Evolutionary conservation across 2,888 invertebrate genomes (phyloP), one percentile per base, ranked within the genome.

Genomic region (Phengaris arion): DNA sequence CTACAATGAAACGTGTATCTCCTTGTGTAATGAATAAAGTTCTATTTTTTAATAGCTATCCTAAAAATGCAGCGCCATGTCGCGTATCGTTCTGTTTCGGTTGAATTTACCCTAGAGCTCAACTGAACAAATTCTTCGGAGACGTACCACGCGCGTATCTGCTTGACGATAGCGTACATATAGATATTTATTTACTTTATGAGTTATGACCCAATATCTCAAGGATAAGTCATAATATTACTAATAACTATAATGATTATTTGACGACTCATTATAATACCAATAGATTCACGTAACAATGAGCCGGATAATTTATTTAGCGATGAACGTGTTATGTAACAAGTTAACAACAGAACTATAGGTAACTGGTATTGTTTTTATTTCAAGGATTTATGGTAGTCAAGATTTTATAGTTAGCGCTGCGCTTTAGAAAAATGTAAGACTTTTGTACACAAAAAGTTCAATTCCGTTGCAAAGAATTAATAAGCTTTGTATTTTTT

Each of bases 311-410:
- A 54, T 72, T 52, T 72, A 72, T 72, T 52, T 35, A 8, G 12
- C 54, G 72, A 72, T 70, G 22, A 70, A 52, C 72, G 35, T 72
- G 54, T 72, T 72, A 54, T 12, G 54, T 72, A 52, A 72, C 35
- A 52, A 52, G 64, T 64, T 64, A 45, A 22, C 45, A 72, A 54
- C 52, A 22, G 52, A 72, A 72, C 72, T 22, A 22, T 22, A 45
- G 46, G 15, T 69, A 69, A 72, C 22, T 52, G 52, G 22, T 22
- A 35, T 72, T 72, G 54, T 72, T 72, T 35, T 35, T 35, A 35
- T 35, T 3, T 35, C 1, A 52, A 64, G 6, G 64, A 35, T 64
- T 35, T 35, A 64, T 64, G 64, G 13, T 64, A 13, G 35, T 45
- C 9, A 13, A 64, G 64, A 64, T 22, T 59, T 59, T 22, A 59